A percentile compares a stretch with the other conserved stretches of the same genome.
Evolutionary conservation across 2,113 vertebrate species (phyloP).

Genomic region (Chinchilla lanigera): DNA sequence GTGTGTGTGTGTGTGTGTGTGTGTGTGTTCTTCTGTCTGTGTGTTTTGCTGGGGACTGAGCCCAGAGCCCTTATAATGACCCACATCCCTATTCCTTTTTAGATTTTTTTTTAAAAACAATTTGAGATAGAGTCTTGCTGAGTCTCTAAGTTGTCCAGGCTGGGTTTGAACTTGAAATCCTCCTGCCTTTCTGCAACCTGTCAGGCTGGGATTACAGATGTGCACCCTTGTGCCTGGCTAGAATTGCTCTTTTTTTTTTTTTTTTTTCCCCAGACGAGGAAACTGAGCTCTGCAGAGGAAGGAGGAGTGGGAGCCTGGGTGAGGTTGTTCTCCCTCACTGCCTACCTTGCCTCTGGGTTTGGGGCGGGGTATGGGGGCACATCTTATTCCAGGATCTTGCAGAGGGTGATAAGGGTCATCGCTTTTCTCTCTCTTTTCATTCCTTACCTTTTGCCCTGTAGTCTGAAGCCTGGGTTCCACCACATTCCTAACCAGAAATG

Average conservation of each 20-base stretch:
- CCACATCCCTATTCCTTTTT: not conserved
- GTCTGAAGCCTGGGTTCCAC: not conserved
- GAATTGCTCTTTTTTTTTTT: not conserved
- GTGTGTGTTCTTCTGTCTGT: not conserved
- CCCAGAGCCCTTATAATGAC: not conserved
- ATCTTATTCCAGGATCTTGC: not conserved
- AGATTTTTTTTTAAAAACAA: not conserved
- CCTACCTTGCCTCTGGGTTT: not conserved
- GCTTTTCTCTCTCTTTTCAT: not conserved
- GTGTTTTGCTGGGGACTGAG: not conserved
- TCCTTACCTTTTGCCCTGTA: rapidly evolving
- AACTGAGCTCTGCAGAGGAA: not conserved
- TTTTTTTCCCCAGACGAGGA: not conserved
- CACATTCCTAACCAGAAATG: not conserved
- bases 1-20: not conserved
- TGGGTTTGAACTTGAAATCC: not conserved
- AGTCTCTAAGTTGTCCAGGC: not conserved
- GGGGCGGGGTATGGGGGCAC: not conserved
- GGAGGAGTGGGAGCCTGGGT: too few species aligned
- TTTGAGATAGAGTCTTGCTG: not conserved
- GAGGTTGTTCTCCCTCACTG: not conserved
- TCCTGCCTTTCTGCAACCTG: not conserved
- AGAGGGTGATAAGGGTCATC: not conserved
- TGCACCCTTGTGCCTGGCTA: not conserved
- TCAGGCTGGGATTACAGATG: not conserved